These are phyloP conservation scores for Nephila pilipes DNA, from an alignment of 1,140 invertebrate genomes.

Conservation along the genomic window DNA sequence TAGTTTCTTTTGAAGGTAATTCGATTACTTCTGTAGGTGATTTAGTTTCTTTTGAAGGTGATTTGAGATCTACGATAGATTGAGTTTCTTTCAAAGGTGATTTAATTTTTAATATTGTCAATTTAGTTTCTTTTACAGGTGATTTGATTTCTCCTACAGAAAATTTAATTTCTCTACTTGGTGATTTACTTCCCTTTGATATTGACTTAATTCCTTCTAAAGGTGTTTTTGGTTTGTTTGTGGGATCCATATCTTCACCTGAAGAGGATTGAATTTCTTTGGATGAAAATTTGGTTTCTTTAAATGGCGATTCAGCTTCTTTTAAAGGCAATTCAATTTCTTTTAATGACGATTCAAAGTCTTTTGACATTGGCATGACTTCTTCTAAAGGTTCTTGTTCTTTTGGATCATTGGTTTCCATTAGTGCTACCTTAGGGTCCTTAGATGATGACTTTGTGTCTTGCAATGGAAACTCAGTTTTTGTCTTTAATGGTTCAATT, in stretches of 20 bases:
- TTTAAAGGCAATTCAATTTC: neutral
- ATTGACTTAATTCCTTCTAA: neutral
- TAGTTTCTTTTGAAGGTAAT: neutral
- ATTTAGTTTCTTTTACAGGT: neutral
- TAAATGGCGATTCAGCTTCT: neutral
- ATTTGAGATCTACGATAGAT: constrained; percentile 4
- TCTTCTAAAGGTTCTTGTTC: neutral
- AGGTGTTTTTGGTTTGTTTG: constrained; percentile 10
- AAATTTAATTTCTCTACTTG: constrained; percentile 3
- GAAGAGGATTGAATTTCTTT: constrained; percentile 17
- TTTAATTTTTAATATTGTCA: neutral
- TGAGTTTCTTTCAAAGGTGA: neutral
- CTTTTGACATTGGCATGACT: neutral
- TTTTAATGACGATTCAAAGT: neutral
- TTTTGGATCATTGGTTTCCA: constrained; percentile 1
- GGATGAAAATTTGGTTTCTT: neutral
- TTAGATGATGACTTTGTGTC: neutral
- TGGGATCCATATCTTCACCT: neutral
- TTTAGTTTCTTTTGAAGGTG: neutral
- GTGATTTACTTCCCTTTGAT: constrained; percentile 20
- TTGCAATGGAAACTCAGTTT: neutral
- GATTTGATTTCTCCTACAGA: constrained; percentile 8
- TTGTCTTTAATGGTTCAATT: neutral
- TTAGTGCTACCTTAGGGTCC: neutral
- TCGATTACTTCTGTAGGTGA: neutral